Percentiles rank a stretch among this genome's conserved stretches.
Conservation (phyloP, 2,113 vertebrate species). For the Strix uralensis region DNA sequence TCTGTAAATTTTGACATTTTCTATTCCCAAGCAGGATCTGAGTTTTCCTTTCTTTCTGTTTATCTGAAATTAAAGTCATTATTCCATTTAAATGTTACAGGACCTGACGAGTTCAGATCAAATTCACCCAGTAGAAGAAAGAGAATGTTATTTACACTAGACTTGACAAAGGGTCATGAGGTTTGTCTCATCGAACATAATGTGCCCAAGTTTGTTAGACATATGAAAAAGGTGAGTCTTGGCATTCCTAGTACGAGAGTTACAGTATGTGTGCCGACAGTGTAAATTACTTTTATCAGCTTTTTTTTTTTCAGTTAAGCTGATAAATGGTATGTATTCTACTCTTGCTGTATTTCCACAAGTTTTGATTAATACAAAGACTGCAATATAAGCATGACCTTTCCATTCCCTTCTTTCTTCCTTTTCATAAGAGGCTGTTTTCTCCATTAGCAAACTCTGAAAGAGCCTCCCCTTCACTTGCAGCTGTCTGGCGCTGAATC, state of each 20-base stretch:
- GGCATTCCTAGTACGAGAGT: background rate
- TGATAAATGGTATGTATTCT: background rate
- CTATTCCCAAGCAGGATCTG: background rate
- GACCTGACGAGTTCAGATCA: background rate
- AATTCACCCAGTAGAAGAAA: background rate
- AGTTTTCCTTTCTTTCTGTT: background rate
- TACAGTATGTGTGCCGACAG: background rate
- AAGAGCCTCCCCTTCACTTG: background rate
- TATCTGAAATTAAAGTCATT: background rate
- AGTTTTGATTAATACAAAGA: background rate
- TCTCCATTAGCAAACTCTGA: background rate
- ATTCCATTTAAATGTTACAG: background rate
- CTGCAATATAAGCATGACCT: background rate
- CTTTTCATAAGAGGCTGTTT: background rate
- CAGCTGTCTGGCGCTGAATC: background rate
- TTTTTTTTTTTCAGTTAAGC: background rate
- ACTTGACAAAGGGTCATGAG: background rate
- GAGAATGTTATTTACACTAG: background rate
- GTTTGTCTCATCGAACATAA: background rate
- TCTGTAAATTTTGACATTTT: background rate
- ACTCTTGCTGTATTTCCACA: background rate
- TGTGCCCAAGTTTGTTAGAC: background rate
- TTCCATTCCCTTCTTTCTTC: background rate
- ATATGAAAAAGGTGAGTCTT: background rate
- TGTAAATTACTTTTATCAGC: background rate